Evolutionary conservation across 2,113 vertebrate species (phyloP), one percentile per base, ranked within the genome.

Genomic region (Sorex fumeus): DNA sequence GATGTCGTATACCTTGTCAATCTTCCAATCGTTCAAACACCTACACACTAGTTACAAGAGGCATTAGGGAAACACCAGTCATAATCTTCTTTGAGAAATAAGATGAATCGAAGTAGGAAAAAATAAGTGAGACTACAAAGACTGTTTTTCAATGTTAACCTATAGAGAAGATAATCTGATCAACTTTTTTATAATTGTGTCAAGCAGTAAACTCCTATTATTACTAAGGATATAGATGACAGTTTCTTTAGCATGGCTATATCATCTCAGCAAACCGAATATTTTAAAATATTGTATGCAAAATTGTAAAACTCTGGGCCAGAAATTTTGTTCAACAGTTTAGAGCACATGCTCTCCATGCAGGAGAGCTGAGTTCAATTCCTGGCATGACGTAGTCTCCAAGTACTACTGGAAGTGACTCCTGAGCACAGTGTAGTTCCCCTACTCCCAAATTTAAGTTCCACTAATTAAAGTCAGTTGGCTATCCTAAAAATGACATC

Each of bases 51-150:
- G 80, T 64, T 78, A 3, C 28, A 89, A 95, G 74, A 92, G 88
- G 74, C 84, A 45, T 83, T 80, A 91, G 69, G 87, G 74, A 45
- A 92, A 32, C 82, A n/a, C 32, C 67, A 77, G 74, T 77, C 71
- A 84, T 8, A 0, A 91, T 66, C 84, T 40, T 92, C 77, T 85
- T 72, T 93, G 72, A 53, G 84, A 76, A 66, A 91, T 66, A 71
- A 69, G 86, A 47, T 10, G 77, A 50, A 43, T 67, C 79, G 80
- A 86, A 25, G 93, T 90, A 71, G 15, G 79, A 75, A 70, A 95
- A 93, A 50, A 62, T 60, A 76, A 50, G 6, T 69, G 85, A 95
- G 94, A 95, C 64, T 67, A 76, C 76, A 79, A 82, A 79, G 12
- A 30, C 87, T 62, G 75, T 75, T 84, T 87, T 86, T 10, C 21